Conservation (phyloP, 2,888 invertebrate genomes). For the Oxyteleia sp. region DNA sequence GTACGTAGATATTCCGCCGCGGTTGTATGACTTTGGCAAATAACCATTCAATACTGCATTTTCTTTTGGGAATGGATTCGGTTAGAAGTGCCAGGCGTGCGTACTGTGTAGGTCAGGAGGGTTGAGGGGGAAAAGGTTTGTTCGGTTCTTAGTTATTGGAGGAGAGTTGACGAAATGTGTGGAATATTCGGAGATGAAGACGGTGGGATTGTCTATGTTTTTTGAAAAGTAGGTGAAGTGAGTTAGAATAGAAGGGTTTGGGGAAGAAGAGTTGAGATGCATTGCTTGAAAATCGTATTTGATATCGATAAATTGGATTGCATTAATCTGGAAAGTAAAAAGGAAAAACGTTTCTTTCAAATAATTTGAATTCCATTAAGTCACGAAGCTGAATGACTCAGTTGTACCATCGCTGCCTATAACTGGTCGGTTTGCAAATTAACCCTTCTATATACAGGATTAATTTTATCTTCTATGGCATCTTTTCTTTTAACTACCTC, state of each 20-base stretch:
- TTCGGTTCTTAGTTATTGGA: constrained; percentile 55
- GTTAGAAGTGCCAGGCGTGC: constrained; percentile 14
- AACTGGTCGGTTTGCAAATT: too few species aligned
- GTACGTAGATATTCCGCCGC: constrained; percentile 45
- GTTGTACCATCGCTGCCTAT: too few species aligned
- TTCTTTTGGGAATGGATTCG: constrained; percentile 37
- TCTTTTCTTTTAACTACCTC: too few species aligned
- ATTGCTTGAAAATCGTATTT: constrained; percentile 5
- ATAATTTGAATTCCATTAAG: too few species aligned
- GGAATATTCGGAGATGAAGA: constrained; percentile 17
- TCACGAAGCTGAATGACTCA: too few species aligned
- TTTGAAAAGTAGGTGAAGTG: constrained; percentile 51
- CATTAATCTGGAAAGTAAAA: too few species aligned
- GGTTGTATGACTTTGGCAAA: constrained; percentile 54
- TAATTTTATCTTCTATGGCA: too few species aligned
- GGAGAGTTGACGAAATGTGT: constrained; percentile 43
- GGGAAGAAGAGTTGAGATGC: constrained; percentile 9
- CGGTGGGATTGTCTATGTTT: constrained; percentile 46
- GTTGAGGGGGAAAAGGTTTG: not conserved
- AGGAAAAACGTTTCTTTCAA: too few species aligned
- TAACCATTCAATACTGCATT: constrained; percentile 61
- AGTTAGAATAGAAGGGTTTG: not conserved
- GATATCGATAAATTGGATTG: constrained; percentile 3
- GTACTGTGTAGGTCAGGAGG: not conserved
- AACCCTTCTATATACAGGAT: too few species aligned